Evolutionary conservation across 2,113 vertebrate species (phyloP).

Genomic region (Mesocricetus auratus): DNA sequence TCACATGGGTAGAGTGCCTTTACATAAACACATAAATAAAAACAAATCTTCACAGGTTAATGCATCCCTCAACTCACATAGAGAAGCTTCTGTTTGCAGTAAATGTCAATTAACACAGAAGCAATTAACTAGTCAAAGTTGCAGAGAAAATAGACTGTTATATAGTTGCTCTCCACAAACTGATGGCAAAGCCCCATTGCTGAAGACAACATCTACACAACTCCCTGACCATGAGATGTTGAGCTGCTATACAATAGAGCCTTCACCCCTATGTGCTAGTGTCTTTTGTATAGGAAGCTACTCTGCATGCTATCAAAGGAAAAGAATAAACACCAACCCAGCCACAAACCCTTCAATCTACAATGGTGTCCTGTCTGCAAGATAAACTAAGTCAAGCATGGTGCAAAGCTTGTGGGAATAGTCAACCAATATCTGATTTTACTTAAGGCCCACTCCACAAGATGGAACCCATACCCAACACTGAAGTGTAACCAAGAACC

Average conservation of each 20-base stretch:
- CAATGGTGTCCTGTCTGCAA: not conserved
- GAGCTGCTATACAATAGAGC: not conserved
- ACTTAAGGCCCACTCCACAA: not conserved
- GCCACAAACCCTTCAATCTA: not conserved
- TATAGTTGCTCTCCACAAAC: not conserved
- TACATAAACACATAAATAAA: not conserved
- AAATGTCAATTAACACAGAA: not conserved
- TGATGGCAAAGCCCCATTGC: not conserved
- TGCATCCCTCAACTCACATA: not conserved
- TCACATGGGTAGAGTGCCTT: not conserved
- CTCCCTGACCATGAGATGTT: not conserved
- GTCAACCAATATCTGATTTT: not conserved
- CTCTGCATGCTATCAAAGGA: not conserved
- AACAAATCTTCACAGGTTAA: not conserved
- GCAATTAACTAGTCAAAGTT: not conserved
- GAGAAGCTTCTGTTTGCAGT: not conserved
- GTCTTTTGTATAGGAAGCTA: not conserved
- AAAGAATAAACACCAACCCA: not conserved
- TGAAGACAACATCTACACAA: not conserved
- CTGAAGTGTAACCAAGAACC: not conserved
- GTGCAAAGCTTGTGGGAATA: not conserved
- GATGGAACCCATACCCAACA: not conserved
- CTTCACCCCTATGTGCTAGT: not conserved
- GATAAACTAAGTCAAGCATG: not conserved
- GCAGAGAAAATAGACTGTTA: not conserved